A percentile compares a stretch with the other conserved stretches of the same genome.
Evolutionary conservation across 1,140 invertebrate genomes (phyloP).

Genomic region (Cepaea nemoralis): DNA sequence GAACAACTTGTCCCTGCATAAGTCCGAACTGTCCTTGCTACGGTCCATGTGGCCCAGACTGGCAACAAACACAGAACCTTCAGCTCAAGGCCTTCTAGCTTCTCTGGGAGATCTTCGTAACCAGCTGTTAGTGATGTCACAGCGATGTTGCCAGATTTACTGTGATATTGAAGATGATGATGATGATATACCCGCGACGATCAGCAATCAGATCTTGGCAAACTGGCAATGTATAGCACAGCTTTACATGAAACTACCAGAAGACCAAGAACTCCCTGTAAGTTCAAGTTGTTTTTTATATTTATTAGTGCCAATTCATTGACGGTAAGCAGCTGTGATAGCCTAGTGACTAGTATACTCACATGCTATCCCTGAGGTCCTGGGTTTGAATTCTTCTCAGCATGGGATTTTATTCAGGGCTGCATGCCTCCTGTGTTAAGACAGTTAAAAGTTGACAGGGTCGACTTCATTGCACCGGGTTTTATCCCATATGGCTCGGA

Average conservation of each 20-base stretch:
- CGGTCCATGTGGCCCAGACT: conserved; percentile 79
- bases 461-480: no score
- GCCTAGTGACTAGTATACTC: no score
- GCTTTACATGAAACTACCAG: conserved; percentile 19
- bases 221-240: conserved; percentile 19
- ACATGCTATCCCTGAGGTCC: no score
- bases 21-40: conserved; percentile 79
- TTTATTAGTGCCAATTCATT: no score
- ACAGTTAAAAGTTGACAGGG: no score
- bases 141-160: conserved; percentile 82
- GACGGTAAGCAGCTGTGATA: no score
- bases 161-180: conserved; percentile 74
- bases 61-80: conserved; percentile 78
- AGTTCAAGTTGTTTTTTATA: no score
- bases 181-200: conserved; percentile 38
- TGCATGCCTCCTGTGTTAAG: no score
- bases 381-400: no score
- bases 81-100: conserved; percentile 69
- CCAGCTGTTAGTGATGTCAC: conserved; percentile 82
- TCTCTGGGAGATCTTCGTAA: conserved; percentile 79
- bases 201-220: conserved; percentile 42
- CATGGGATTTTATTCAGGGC: no score
- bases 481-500: no score
- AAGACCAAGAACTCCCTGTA: no score
- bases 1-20: conserved; percentile 76